Conservation (phyloP, 2,113 vertebrate genomes). For the Syngnathus scovelli region DNA sequence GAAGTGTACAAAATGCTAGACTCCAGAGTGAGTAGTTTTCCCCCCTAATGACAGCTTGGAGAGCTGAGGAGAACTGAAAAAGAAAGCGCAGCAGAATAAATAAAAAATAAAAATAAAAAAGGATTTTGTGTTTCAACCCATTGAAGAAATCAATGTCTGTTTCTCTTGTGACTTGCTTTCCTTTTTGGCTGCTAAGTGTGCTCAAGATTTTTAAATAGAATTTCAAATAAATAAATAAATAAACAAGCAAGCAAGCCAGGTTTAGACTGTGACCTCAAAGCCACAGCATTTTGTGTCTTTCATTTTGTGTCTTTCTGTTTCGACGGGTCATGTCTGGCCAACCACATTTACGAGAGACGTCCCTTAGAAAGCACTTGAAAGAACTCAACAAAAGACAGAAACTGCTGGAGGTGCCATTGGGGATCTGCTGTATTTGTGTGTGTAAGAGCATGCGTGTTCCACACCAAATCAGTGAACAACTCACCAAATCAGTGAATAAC, state of each 20-base stretch:
- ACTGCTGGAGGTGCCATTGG: conserved; percentile 43
- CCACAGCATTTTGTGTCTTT: conserved; percentile 39
- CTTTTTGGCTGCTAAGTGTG: conserved; percentile 12
- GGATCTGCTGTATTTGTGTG: conserved; percentile 4
- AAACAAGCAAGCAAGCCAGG: background rate
- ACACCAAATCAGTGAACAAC: conserved; percentile 19
- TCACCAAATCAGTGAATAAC: conserved; percentile 18
- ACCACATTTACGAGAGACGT: conserved; percentile 45
- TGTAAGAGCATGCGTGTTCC: conserved; percentile 9
- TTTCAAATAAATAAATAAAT: background rate
- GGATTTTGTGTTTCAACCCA: background rate
- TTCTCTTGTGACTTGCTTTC: conserved; percentile 26
- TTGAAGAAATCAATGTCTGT: conserved; percentile 13
- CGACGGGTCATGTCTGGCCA: conserved; percentile 52
- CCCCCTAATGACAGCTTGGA: too few species aligned
- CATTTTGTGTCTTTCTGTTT: conserved; percentile 46
- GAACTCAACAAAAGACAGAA: conserved; percentile 59
- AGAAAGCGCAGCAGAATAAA: background rate
- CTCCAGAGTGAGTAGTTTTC: too few species aligned
- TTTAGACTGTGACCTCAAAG: conserved; percentile 28
- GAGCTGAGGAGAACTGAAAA: background rate
- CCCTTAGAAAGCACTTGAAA: conserved; percentile 53
- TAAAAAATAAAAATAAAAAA: background rate
- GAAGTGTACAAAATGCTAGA: too few species aligned
- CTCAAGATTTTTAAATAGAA: conserved; percentile 15